Evolutionary conservation across 2,797 vertebrate species (phyloP).

Genomic region (Ctenosaura bakeri): DNA sequence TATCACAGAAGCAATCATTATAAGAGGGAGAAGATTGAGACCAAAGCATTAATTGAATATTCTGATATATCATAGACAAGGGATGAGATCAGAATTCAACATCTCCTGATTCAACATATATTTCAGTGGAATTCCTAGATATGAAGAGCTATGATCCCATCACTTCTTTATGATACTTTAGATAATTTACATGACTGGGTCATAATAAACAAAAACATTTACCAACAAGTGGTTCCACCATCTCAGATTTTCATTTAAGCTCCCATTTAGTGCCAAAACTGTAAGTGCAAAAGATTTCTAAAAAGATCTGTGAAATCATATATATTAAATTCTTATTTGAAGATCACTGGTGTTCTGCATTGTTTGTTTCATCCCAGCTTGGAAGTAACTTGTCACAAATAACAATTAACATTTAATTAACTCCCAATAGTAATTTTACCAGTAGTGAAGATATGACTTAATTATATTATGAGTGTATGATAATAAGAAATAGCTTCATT

Average conservation of each 20-base stretch:
- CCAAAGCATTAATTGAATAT: neutral
- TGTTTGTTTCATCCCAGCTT: slow-evolving; percentile 14
- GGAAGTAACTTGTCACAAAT: too few species aligned
- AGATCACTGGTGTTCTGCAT: slow-evolving; percentile 1
- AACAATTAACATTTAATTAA: too few species aligned
- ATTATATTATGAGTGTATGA: too few species aligned
- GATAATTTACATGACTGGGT: neutral
- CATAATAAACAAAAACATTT: neutral
- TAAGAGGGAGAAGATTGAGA: neutral
- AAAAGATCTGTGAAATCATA: neutral
- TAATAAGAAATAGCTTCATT: too few species aligned
- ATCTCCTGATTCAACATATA: neutral
- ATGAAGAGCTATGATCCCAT: neutral
- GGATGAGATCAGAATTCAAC: neutral
- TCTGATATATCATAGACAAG: neutral
- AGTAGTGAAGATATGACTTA: too few species aligned
- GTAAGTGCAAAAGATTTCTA: neutral
- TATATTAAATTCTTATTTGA: slow-evolving; percentile 32
- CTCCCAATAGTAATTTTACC: too few species aligned
- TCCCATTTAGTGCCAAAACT: neutral
- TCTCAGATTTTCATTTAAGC: neutral
- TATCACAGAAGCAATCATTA: slow-evolving; percentile 30
- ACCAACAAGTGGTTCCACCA: neutral
- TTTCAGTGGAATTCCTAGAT: neutral
- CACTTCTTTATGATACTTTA: neutral